Evolutionary conservation across 2,797 vertebrate species (phyloP).

Genomic region (Pterois miles): DNA sequence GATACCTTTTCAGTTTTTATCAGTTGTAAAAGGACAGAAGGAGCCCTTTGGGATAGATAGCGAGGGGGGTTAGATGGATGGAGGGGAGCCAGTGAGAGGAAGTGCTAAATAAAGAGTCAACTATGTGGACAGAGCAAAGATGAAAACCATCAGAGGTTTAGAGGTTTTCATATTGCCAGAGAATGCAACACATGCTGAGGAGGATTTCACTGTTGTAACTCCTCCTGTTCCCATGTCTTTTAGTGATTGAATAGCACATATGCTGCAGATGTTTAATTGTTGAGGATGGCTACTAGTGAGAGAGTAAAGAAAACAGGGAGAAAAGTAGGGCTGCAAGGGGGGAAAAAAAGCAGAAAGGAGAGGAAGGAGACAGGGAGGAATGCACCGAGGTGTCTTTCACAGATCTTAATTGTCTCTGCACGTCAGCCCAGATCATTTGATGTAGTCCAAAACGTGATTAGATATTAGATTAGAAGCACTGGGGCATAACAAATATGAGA

Average conservation of each 20-base stretch:
- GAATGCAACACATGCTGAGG: neutral
- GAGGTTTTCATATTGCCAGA: constrained; percentile 9
- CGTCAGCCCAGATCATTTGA: constrained; percentile 69
- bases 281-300: neutral
- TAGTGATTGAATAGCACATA: neutral
- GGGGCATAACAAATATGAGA: constrained; percentile 75
- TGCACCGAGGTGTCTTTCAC: constrained; percentile 48
- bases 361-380: constrained; percentile 39
- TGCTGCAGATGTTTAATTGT: neutral
- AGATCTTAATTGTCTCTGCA: constrained; percentile 55
- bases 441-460: constrained; percentile 63
- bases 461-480: constrained; percentile 71
- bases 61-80: constrained; percentile 28
- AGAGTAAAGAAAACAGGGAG: neutral
- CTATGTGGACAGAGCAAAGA: constrained; percentile 39
- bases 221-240: neutral
- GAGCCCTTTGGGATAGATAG: constrained; percentile 39
- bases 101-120: constrained; percentile 53
- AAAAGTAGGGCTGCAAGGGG: neutral
- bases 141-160: constrained; percentile 39
- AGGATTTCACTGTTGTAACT: neutral
- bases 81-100: constrained; percentile 41
- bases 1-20: constrained; percentile 65
- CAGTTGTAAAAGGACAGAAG: constrained; percentile 55
- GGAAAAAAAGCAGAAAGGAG: constrained; percentile 27